Evolutionary conservation across 2,888 invertebrate species (phyloP).

Genomic region (Ophraella communa): DNA sequence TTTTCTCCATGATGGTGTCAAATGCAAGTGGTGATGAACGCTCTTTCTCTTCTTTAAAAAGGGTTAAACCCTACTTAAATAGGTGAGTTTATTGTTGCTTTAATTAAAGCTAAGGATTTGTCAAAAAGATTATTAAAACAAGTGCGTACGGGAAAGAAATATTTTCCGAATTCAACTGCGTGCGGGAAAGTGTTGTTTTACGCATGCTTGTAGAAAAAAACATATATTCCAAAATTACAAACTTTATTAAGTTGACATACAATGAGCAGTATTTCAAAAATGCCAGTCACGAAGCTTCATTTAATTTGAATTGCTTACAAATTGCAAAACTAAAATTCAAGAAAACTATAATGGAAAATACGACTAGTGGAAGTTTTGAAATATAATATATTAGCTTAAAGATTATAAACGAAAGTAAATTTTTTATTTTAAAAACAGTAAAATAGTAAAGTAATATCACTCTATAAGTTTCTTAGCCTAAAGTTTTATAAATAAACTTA

Average conservation of each 20-base stretch:
- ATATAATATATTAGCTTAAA: not conserved
- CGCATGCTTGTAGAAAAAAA: not conserved
- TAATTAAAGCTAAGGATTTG: too few relatives aligned
- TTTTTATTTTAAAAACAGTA: constrained; percentile 1
- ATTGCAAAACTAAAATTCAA: constrained; percentile 2
- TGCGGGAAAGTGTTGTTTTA: too few relatives aligned
- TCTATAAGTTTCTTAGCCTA: not conserved
- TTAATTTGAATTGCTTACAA: constrained; percentile 4
- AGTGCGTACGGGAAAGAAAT: too few relatives aligned
- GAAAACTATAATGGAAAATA: constrained; percentile 1
- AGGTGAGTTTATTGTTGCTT: too few relatives aligned
- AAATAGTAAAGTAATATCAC: constrained; percentile 5
- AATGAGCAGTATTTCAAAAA: constrained; percentile 21
- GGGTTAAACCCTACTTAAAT: too few relatives aligned
- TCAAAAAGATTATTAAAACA: too few relatives aligned
- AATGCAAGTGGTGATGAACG: too few relatives aligned
- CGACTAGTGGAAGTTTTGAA: constrained; percentile 1
- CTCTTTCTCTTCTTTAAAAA: too few relatives aligned
- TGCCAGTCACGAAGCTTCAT: constrained; percentile 12
- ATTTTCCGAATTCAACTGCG: too few relatives aligned
- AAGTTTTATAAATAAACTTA: not conserved
- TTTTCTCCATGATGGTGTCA: too few relatives aligned
- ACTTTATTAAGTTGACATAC: constrained; percentile 25
- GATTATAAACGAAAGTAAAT: not conserved
- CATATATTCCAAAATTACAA: constrained; percentile 25